Evolutionary conservation across 2,113 vertebrate species (phyloP).

Genomic region (Lucifuga dentata): DNA sequence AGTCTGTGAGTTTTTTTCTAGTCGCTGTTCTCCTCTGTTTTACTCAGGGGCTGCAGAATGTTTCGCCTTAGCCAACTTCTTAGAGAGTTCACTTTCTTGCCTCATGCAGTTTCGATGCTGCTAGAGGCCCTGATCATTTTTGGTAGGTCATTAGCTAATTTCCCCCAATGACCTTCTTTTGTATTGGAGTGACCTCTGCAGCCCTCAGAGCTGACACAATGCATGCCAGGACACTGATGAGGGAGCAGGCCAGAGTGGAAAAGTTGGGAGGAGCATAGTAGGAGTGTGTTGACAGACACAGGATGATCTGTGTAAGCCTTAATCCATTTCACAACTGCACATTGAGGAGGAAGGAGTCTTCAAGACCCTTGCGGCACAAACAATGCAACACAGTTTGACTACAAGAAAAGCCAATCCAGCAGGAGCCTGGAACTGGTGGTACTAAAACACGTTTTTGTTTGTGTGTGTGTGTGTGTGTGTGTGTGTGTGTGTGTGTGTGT

Average conservation of each 20-base stretch:
- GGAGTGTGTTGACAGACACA: constrained; percentile 77
- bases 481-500: background rate
- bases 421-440: constrained; percentile 10
- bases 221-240: constrained; percentile 87
- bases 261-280: constrained; percentile 50
- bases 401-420: constrained; percentile 11
- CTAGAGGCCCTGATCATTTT: constrained; percentile 80
- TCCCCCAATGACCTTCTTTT: constrained; percentile 82
- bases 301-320: constrained; percentile 86
- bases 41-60: constrained; percentile 26
- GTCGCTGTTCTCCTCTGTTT: constrained; percentile 15
- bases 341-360: constrained; percentile 78
- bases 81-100: constrained; percentile 82
- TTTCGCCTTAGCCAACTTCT: constrained; percentile 37
- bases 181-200: constrained; percentile 80
- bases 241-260: constrained; percentile 47
- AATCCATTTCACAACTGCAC: constrained; percentile 81
- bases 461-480: background rate
- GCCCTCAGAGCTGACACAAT: constrained; percentile 80
- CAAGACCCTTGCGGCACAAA: constrained; percentile 82
- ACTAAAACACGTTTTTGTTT: background rate
- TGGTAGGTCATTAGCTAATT: constrained; percentile 85
- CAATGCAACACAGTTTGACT: constrained; percentile 28
- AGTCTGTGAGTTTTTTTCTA: constrained; percentile 41
- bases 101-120: constrained; percentile 83